Conservation (phyloP, 2,113 vertebrate species). For the Gymnarchus niloticus region DNA sequence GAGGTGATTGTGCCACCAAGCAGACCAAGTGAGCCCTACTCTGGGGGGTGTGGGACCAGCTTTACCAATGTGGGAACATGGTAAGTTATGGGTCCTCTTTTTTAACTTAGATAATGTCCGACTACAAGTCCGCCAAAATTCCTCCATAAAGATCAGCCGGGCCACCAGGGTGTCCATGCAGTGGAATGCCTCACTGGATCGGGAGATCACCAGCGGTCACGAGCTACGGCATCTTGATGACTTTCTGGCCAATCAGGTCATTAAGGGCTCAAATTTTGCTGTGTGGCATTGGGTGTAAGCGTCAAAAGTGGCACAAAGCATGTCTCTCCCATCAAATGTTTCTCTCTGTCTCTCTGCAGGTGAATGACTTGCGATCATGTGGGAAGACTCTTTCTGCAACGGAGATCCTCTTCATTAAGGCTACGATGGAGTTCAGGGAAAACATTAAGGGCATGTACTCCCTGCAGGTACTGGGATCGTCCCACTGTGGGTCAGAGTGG, state of each 20-base stretch:
- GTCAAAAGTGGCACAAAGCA: background rate
- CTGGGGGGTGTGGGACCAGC: background rate
- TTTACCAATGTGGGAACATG: slow-evolving; percentile 23
- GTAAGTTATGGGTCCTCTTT: background rate
- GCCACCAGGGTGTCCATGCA: slow-evolving; percentile 68
- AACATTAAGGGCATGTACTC: slow-evolving; percentile 92
- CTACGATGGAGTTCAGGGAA: slow-evolving; percentile 82
- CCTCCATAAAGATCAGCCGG: slow-evolving; percentile 77
- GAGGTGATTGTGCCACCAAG: slow-evolving; percentile 19
- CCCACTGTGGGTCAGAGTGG: background rate
- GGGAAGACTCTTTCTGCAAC: slow-evolving; percentile 70
- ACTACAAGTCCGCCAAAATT: slow-evolving; percentile 30
- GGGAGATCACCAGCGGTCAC: slow-evolving; percentile 74
- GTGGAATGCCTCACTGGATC: slow-evolving; percentile 67
- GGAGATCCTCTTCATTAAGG: slow-evolving; percentile 78
- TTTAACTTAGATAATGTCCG: background rate
- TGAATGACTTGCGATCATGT: slow-evolving; percentile 74
- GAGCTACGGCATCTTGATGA: slow-evolving; percentile 89
- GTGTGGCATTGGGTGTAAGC: background rate
- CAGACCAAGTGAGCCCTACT: slow-evolving; percentile 29
- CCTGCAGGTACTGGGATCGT: slow-evolving; percentile 66
- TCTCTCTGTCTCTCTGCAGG: slow-evolving; percentile 54
- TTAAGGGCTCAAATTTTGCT: background rate
- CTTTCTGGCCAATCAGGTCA: slow-evolving; percentile 88
- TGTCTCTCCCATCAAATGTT: background rate